These are phyloP conservation scores for Tyto alba DNA, from an alignment of 2,113 vertebrate genomes.

Conservation along the genomic window DNA sequence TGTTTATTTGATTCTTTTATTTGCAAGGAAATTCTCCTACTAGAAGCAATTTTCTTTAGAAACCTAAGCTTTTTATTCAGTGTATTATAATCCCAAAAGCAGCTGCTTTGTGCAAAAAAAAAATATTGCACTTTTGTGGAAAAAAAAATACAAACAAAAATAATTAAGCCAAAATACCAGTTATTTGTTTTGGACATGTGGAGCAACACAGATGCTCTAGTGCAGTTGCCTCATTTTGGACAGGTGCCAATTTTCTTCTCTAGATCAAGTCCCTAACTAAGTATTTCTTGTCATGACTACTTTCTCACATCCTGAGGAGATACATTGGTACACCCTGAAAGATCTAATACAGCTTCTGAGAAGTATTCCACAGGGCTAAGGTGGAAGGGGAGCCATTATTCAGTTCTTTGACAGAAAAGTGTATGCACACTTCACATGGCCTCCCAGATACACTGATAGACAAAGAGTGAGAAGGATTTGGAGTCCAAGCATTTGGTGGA, in stretches of 20 bases:
- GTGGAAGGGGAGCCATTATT: neutral
- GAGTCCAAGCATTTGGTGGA: neutral
- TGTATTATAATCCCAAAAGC: neutral
- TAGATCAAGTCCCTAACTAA: neutral
- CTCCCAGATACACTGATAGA: fast-evolving
- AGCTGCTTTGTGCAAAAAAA: neutral
- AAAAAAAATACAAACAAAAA: neutral
- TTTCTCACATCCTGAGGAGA: neutral
- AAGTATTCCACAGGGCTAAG: neutral
- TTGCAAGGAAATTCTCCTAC: neutral
- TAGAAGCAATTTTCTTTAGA: neutral
- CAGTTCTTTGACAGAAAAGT: neutral
- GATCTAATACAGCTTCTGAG: neutral
- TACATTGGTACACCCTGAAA: neutral
- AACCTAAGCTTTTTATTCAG: neutral
- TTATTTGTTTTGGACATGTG: neutral
- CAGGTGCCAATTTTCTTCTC: neutral
- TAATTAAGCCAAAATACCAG: neutral
- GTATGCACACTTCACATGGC: neutral
- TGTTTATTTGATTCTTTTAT: neutral
- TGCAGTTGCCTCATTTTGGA: neutral
- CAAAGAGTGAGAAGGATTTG: neutral
- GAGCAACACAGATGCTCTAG: neutral
- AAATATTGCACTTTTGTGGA: neutral
- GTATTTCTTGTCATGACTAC: neutral